Percentiles rank a stretch among this genome's conserved stretches.
phyloP scores from a whole-genome alignment of 1,140 invertebrate genomes.

The Micrasema longulum region DNA sequence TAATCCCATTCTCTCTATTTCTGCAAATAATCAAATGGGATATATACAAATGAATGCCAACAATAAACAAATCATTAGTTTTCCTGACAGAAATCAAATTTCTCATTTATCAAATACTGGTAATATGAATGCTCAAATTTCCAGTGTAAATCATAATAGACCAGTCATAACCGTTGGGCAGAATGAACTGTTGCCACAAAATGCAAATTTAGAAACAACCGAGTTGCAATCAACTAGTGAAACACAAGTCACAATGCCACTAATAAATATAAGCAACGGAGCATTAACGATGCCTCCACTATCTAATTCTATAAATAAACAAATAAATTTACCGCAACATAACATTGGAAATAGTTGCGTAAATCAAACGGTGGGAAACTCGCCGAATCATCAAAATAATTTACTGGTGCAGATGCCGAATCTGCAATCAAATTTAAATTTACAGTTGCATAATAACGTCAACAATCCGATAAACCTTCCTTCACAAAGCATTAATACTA shows the following conservation, averaged over 20 bases:
- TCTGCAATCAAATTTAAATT: slow-evolving; percentile 58
- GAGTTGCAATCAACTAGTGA: slow-evolving; percentile 43
- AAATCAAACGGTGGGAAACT: slow-evolving; percentile 52
- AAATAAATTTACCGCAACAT: slow-evolving; percentile 51
- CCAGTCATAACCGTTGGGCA: slow-evolving; percentile 47
- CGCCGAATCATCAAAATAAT: slow-evolving; percentile 60
- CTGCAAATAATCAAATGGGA: slow-evolving; percentile 64
- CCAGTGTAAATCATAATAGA: slow-evolving; percentile 40
- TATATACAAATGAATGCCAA: slow-evolving; percentile 66
- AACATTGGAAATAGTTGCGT: slow-evolving; percentile 45
- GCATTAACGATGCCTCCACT: slow-evolving; percentile 33
- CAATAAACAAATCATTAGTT: slow-evolving; percentile 64
- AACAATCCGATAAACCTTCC: slow-evolving; percentile 63
- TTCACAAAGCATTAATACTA: slow-evolving; percentile 58
- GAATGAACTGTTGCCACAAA: slow-evolving; percentile 43
- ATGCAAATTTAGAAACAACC: slow-evolving; percentile 16
- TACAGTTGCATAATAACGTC: slow-evolving; percentile 62
- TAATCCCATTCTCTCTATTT: slow-evolving; percentile 61
- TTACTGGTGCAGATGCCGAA: slow-evolving; percentile 59
- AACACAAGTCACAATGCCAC: slow-evolving; percentile 30
- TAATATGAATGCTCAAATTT: slow-evolving; percentile 38
- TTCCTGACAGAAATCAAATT: slow-evolving; percentile 62
- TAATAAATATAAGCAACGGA: slow-evolving; percentile 39
- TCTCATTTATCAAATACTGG: slow-evolving; percentile 34
- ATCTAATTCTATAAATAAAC: slow-evolving; percentile 43